Conservation (phyloP, 2,797 vertebrate genomes). For the Sphenodon punctatus region DNA sequence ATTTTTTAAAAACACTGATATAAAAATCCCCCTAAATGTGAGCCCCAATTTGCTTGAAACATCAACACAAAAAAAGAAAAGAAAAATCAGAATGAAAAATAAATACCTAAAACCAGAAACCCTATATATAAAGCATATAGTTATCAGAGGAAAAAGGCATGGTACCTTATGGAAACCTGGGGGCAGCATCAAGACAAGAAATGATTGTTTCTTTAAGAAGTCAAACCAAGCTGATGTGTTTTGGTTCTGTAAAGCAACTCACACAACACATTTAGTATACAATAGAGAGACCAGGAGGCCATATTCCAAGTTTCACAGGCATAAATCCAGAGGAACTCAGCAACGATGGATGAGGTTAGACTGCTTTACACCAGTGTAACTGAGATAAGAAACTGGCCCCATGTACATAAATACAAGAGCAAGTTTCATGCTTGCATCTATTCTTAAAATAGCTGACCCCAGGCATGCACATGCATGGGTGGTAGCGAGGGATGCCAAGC, state of each 20-base stretch:
- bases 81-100: not conserved
- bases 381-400: not conserved
- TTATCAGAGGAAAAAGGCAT: constrained; percentile 12
- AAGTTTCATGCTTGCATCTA: not conserved
- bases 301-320: not conserved
- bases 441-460: not conserved
- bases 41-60: not conserved
- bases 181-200: constrained; percentile 6
- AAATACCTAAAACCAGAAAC: constrained; percentile 39
- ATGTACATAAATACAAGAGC: not conserved
- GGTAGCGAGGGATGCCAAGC: not conserved
- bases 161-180: not conserved
- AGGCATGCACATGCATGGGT: not conserved
- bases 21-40: not conserved
- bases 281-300: not conserved
- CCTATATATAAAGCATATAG: constrained; percentile 51
- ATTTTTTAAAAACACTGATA: not conserved
- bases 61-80: constrained; percentile 32
- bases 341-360: not conserved
- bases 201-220: not conserved
- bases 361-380: not conserved
- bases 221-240: not conserved
- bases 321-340: not conserved
- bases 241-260: not conserved
- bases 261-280: not conserved